Evolutionary conservation across 2,113 vertebrate genomes (phyloP).

Genomic region (Tenrec ecaudatus): DNA sequence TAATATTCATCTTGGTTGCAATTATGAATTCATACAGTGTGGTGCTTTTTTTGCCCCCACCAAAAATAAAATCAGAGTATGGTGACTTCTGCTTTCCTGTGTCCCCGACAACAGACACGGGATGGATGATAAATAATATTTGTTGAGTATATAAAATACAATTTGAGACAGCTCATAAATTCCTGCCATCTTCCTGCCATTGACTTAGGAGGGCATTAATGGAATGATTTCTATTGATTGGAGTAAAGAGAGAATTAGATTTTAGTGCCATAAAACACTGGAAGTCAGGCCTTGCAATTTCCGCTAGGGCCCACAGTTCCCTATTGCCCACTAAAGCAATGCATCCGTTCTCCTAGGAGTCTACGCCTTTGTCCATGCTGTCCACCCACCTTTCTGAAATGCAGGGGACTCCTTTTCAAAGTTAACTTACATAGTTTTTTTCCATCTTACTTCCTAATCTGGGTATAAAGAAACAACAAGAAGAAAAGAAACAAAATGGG

Average conservation of each 20-base stretch:
- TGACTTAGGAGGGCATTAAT: not conserved
- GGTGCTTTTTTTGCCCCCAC: not conserved
- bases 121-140: not conserved
- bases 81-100: not conserved
- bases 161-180: not conserved
- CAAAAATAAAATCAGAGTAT: not conserved
- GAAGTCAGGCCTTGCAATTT: not conserved
- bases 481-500: not conserved
- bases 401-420: not conserved
- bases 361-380: not conserved
- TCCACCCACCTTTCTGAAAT: not conserved
- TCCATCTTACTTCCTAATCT: not conserved
- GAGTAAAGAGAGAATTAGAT: not conserved
- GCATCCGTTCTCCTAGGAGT: not conserved
- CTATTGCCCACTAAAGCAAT: not conserved
- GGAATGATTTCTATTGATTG: not conserved
- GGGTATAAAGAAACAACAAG: not conserved
- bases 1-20: not conserved
- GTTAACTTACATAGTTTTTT: conserved; percentile 5
- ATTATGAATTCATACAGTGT: not conserved
- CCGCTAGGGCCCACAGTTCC: not conserved
- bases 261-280: not conserved
- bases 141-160: conserved; percentile 31
- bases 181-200: not conserved
- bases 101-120: not conserved